Percentiles rank a stretch among this genome's conserved stretches.
Conservation (phyloP, 2,888 invertebrate species). For the Thecophora atra region DNA sequence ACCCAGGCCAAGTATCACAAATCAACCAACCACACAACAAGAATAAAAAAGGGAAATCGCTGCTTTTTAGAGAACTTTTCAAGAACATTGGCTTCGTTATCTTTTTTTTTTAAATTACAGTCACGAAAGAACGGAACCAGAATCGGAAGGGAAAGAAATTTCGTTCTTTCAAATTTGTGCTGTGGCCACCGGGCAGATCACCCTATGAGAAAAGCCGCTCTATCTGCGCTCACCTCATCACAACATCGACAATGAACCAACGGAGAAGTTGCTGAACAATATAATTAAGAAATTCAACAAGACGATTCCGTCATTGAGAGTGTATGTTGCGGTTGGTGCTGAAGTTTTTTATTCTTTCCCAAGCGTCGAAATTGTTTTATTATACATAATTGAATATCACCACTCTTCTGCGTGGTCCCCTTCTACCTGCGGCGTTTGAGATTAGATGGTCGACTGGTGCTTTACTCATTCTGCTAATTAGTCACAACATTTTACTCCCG, state of each 20-base stretch:
- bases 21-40: too few relatives aligned
- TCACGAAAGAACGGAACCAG: conserved; percentile 58
- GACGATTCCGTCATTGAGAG: background rate
- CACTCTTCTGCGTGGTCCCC: background rate
- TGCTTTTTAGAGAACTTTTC: conserved; percentile 27
- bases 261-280: background rate
- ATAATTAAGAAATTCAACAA: background rate
- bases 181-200: background rate
- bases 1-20: too few relatives aligned
- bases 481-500: conserved; percentile 21
- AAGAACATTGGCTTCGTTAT: conserved; percentile 20
- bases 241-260: background rate
- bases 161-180: background rate
- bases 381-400: conserved; percentile 15
- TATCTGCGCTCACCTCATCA: background rate
- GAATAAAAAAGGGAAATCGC: background rate
- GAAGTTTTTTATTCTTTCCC: too few relatives aligned
- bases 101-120: conserved; percentile 58
- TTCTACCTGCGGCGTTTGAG: background rate
- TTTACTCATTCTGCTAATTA: conserved; percentile 25
- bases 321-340: background rate
- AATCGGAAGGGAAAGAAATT: background rate
- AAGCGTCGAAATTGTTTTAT: conserved; percentile 23
- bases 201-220: background rate
- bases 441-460: conserved; percentile 9